phyloP scores from a whole-genome alignment of 2,888 invertebrate genomes.

The Drosophila neotestacea region DNA sequence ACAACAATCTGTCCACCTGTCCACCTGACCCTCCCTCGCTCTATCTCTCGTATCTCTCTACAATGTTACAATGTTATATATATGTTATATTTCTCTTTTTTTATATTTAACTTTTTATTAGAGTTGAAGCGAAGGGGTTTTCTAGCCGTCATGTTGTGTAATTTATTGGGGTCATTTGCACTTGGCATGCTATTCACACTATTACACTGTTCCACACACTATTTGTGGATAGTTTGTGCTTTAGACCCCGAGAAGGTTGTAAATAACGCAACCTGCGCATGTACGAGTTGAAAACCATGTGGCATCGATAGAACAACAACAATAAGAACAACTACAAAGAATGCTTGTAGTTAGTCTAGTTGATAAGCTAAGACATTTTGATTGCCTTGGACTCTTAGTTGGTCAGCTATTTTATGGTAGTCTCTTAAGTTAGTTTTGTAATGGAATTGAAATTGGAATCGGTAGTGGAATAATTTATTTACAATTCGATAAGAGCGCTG shows the following conservation, averaged over 20 bases:
- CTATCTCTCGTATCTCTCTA: conserved; percentile 9
- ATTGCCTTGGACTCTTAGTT: conserved; percentile 26
- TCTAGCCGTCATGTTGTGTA: conserved; percentile 50
- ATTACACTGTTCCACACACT: conserved; percentile 5
- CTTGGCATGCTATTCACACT: conserved; percentile 53
- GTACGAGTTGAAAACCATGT: background rate
- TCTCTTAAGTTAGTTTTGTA: background rate
- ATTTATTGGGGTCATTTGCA: conserved; percentile 73
- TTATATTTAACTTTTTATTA: conserved; percentile 2
- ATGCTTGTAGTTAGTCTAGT: conserved; percentile 1
- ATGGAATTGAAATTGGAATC: conserved; percentile 2
- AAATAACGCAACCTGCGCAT: conserved; percentile 45
- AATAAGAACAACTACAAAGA: background rate
- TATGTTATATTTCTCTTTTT: background rate
- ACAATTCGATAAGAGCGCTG: background rate
- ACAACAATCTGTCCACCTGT: conserved; percentile 39
- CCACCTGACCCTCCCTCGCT: background rate
- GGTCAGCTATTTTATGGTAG: conserved; percentile 8
- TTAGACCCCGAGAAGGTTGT: conserved; percentile 27
- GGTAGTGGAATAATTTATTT: conserved; percentile 2
- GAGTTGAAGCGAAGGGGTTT: conserved; percentile 16
- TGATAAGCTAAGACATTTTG: conserved; percentile 52
- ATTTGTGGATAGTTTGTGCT: conserved; percentile 35
- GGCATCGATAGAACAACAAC: conserved; percentile 18
- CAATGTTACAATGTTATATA: conserved; percentile 14